Conservation (phyloP, 2,888 invertebrate genomes). For the Xestia rhomboidea region DNA sequence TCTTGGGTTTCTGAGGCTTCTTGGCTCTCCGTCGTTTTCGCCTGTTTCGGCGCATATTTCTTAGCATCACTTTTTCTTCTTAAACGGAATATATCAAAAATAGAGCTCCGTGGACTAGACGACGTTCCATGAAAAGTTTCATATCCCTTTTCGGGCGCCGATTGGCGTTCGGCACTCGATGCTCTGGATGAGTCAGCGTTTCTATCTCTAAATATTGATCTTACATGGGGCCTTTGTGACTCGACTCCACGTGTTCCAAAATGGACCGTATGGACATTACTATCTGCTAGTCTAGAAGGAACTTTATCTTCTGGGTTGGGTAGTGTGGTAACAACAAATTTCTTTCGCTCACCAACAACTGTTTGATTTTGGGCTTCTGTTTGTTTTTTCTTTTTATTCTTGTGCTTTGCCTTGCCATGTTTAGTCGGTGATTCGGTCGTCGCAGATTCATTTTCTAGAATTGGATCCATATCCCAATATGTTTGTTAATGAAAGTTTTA, state of each 20-base stretch:
- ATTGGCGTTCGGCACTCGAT: conserved; percentile 85
- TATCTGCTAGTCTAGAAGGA: conserved; percentile 80
- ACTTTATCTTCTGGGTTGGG: conserved; percentile 81
- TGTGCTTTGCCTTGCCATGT: conserved; percentile 86
- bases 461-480: conserved; percentile 86
- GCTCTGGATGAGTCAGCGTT: conserved; percentile 80
- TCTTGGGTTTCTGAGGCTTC: conserved; percentile 77
- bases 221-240: conserved; percentile 86
- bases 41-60: conserved; percentile 78
- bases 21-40: conserved; percentile 81
- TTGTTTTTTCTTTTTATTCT: conserved; percentile 86
- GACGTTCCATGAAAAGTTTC: conserved; percentile 89
- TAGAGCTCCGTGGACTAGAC: conserved; percentile 88
- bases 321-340: conserved; percentile 86
- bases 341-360: conserved; percentile 86
- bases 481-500: conserved; percentile 70
- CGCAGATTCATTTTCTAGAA: conserved; percentile 88
- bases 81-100: conserved; percentile 89
- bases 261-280: conserved; percentile 88
- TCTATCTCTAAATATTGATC: conserved; percentile 87
- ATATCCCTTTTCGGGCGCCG: conserved; percentile 82
- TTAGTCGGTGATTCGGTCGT: conserved; percentile 83
- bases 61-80: conserved; percentile 88
- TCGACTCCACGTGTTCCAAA: conserved; percentile 88
- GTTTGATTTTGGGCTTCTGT: conserved; percentile 81